phyloP scores from a whole-genome alignment of 1,140 invertebrate genomes.

The Zaprionus capensis region DNA sequence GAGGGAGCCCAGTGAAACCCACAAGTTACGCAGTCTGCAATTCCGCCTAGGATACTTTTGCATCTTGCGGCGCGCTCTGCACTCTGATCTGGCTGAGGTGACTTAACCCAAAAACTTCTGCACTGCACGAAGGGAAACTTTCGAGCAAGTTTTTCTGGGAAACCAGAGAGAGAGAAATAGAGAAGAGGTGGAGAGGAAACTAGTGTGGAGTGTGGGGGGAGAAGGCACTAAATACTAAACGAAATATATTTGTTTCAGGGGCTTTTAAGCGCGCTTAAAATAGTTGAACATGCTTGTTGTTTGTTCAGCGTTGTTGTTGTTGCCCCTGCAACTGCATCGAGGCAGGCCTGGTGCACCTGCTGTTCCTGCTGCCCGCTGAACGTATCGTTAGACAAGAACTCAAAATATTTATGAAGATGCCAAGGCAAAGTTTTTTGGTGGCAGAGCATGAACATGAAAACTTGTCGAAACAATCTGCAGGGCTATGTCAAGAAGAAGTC shows the following conservation, averaged over 20 bases:
- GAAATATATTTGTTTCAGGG: slow-evolving; percentile 50
- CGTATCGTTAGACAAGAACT: slow-evolving; percentile 65
- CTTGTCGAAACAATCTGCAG: slow-evolving; percentile 72
- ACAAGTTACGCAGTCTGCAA: not conserved
- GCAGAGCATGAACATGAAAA: slow-evolving; percentile 61
- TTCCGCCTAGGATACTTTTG: not conserved
- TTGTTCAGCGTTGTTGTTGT: slow-evolving; percentile 21
- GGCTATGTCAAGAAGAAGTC: slow-evolving; percentile 23
- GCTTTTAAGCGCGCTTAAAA: slow-evolving; percentile 52
- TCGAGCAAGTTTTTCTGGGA: not conserved
- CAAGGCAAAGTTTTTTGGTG: slow-evolving; percentile 56
- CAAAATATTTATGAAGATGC: slow-evolving; percentile 77
- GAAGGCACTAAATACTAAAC: slow-evolving; percentile 42
- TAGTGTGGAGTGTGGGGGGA: not conserved
- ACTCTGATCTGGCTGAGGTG: slow-evolving; percentile 7
- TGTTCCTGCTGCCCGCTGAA: slow-evolving; percentile 27
- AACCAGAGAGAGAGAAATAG: not conserved
- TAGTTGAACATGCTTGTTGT: slow-evolving; percentile 42
- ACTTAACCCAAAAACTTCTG: slow-evolving; percentile 20
- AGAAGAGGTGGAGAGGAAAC: not conserved
- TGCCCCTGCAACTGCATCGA: slow-evolving; percentile 25
- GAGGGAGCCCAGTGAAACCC: not conserved
- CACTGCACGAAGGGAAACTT: slow-evolving; percentile 1
- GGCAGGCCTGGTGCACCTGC: slow-evolving; percentile 30
- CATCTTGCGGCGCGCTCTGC: not conserved